A percentile compares a stretch with the other conserved stretches of the same genome.
Conservation (phyloP, 2,797 vertebrate species). For the Arrhamphus sclerolepis region DNA sequence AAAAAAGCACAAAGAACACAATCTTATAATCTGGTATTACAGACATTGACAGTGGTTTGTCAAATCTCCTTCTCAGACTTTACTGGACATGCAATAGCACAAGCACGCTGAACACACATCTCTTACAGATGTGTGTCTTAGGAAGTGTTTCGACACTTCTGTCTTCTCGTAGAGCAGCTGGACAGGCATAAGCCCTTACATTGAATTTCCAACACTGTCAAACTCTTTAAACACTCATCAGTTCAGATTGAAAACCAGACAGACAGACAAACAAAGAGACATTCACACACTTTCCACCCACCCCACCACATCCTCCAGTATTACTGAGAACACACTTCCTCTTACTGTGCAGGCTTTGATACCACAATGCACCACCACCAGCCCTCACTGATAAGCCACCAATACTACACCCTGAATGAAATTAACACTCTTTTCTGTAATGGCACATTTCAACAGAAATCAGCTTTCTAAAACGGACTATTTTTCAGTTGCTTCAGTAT, state of each 20-base stretch:
- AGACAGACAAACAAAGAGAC: conserved; percentile 42
- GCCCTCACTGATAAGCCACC: conserved; percentile 39
- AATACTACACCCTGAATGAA: conserved; percentile 25
- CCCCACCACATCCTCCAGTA: conserved; percentile 39
- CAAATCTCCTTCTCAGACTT: not conserved
- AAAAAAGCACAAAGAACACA: too few relatives aligned
- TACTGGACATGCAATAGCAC: too few relatives aligned
- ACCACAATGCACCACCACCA: conserved; percentile 23
- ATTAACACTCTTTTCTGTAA: not conserved
- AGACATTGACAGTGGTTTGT: not conserved
- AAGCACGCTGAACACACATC: conserved; percentile 18
- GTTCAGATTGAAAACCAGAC: conserved; percentile 55
- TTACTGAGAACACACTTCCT: conserved; percentile 45
- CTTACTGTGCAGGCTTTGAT: conserved; percentile 40
- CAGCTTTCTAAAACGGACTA: not conserved
- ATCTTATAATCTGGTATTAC: not conserved
- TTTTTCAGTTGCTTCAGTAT: conserved; percentile 1
- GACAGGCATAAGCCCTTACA: conserved; percentile 44
- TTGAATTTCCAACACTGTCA: conserved; percentile 64
- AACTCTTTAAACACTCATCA: conserved; percentile 36
- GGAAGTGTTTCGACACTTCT: conserved; percentile 72
- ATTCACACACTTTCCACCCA: conserved; percentile 26
- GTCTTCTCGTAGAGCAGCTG: conserved; percentile 60
- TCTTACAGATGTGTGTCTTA: conserved; percentile 43
- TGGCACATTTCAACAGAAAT: not conserved